Evolutionary conservation across 1,140 invertebrate species (phyloP), one percentile per base, ranked within the genome.

Genomic region (Hycleus cichorii): DNA sequence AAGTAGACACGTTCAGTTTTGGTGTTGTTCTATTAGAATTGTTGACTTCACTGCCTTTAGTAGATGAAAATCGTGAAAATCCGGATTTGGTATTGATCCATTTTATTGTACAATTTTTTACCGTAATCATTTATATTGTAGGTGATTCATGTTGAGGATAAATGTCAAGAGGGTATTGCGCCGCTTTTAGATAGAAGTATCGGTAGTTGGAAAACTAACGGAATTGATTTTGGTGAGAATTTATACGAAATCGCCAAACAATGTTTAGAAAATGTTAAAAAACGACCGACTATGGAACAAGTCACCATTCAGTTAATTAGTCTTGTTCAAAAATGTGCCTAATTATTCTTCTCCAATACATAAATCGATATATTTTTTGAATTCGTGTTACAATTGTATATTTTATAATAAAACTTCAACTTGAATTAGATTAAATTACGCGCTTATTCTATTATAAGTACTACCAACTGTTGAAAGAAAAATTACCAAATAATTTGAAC

Each of bases 1-100:
- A 89, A 76, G 78, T 85, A 60, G 89, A 90, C 69, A 81, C 85
- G 9, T 91, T 83, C 69, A 89, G 87, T 69, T 90, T 83, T 78
- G 89, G 88, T 5, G 83, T 91, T 44, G 86, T 88, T n/a, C 62
- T 88, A 8, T 70, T 88, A 38, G 86, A 89, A 74, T 58, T 89
- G 38, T 64, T 89, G 11, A 88, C 86, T 27, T 83, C 84, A 27
- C 73, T 87, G 26, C 76, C 79, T 43, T 79, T 83, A 10, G 79
- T 81, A 53, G 79, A 87, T 62, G 74, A 78, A 59, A 61, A 72
- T 10, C 65, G 81, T 63, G 73, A 79, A 42, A 78, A 75, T 38
- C 64, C 62, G 51, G 80, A 82, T 69, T 73, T 83, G 64, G 77
- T 82, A 68, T 70, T 64, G 18, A 18, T 18, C 18, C 18, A 69